A percentile compares a stretch with the other conserved stretches of the same genome.
Conservation (phyloP, 2,113 vertebrate genomes). For the Cyphomyrus discorhynchus region DNA sequence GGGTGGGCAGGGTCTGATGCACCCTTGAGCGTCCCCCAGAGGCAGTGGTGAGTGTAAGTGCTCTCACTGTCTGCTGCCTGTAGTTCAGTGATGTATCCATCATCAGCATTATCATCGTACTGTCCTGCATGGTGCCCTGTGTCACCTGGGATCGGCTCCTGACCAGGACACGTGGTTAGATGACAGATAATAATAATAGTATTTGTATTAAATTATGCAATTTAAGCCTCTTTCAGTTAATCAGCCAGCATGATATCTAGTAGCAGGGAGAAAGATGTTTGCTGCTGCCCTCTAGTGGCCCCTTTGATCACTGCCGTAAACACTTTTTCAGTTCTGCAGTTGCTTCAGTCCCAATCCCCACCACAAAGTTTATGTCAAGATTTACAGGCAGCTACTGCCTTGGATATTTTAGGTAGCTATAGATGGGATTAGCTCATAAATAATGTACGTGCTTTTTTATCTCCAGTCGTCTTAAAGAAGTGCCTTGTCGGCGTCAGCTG, state of each 20-base stretch:
- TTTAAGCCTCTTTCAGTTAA: not conserved
- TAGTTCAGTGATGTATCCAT: not conserved
- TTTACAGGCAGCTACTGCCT: not conserved
- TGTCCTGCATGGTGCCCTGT: not conserved
- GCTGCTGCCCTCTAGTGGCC: constrained; percentile 17
- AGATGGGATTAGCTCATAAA: constrained; percentile 3
- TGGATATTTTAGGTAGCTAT: not conserved
- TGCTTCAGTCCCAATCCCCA: not conserved
- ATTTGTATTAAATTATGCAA: not conserved
- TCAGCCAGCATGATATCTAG: not conserved
- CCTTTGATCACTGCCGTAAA: not conserved
- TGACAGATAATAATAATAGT: not conserved
- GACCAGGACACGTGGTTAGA: not conserved
- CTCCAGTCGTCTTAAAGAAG: constrained; percentile 27
- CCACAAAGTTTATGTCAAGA: not conserved
- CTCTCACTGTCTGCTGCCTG: not conserved
- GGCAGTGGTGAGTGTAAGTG: not conserved
- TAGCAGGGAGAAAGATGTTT: not conserved
- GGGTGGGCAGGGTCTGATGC: not conserved
- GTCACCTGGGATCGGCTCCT: not conserved
- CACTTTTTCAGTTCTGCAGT: not conserved
- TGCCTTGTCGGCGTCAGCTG: constrained; percentile 36
- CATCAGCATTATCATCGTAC: not conserved
- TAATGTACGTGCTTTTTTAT: constrained; percentile 23
- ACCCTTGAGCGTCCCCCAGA: not conserved